Conservation (phyloP, 2,113 vertebrate genomes). For the Neogale vison region DNA sequence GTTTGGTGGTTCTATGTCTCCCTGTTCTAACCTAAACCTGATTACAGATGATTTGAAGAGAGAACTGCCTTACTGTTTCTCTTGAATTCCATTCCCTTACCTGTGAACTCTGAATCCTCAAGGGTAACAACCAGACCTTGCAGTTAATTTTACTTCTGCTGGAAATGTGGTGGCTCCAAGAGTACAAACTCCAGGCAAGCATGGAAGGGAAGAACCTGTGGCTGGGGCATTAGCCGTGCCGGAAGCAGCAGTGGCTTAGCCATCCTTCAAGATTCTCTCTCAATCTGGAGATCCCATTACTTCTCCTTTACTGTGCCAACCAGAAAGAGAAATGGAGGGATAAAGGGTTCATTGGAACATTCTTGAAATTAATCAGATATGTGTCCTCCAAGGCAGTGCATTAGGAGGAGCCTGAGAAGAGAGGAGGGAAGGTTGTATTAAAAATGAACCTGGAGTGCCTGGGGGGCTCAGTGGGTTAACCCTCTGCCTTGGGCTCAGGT, state of each 20-base stretch:
- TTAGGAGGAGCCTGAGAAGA: not conserved
- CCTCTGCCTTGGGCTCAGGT: too few relatives aligned
- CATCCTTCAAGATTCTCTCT: not conserved
- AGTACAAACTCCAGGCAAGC: not conserved
- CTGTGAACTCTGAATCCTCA: slow-evolving; percentile 38
- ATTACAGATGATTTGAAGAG: not conserved
- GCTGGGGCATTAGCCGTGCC: accelerated
- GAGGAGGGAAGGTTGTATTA: not conserved
- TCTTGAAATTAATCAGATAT: slow-evolving; percentile 41
- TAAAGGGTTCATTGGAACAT: not conserved
- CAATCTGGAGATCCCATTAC: not conserved
- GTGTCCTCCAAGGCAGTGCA: slow-evolving; percentile 15
- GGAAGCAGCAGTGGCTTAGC: not conserved
- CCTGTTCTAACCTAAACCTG: not conserved
- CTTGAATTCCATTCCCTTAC: not conserved
- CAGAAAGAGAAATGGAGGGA: not conserved
- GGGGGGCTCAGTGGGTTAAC: too few relatives aligned
- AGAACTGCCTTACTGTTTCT: not conserved
- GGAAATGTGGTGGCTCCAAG: not conserved
- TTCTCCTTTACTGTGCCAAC: not conserved
- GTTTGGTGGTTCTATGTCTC: not conserved
- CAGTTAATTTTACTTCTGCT: not conserved
- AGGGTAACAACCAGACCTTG: not conserved
- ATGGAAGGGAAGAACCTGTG: not conserved
- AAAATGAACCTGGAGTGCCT: not conserved